Conservation (phyloP, 2,797 vertebrate genomes). For the Esox lucius region DNA sequence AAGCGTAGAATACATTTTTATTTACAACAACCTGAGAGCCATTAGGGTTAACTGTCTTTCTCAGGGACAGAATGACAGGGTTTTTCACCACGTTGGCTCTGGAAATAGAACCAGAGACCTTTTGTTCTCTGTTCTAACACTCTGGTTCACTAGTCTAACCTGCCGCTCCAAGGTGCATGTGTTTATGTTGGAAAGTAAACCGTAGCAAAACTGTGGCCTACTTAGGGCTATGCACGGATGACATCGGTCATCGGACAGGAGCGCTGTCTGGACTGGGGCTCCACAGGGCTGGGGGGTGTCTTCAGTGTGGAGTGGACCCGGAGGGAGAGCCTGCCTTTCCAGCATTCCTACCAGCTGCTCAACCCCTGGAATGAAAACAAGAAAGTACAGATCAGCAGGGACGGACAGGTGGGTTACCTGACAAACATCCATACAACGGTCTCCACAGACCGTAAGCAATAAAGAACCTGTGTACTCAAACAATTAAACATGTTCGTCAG, state of each 20-base stretch:
- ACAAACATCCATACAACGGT: neutral
- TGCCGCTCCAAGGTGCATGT: neutral
- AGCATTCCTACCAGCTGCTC: conserved; percentile 81
- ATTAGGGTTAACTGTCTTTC: too few relatives aligned
- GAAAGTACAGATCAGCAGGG: conserved; percentile 91
- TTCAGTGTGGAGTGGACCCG: conserved; percentile 91
- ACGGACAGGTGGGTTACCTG: conserved; percentile 83
- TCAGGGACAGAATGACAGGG: too few relatives aligned
- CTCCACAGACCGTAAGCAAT: neutral
- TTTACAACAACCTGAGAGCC: too few relatives aligned
- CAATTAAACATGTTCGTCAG: neutral
- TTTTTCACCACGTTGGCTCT: too few relatives aligned
- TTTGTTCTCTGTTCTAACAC: too few relatives aligned
- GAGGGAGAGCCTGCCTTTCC: conserved; percentile 86
- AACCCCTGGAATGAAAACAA: conserved; percentile 94
- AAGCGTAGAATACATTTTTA: too few relatives aligned
- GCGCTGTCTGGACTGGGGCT: conserved; percentile 87
- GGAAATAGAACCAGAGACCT: too few relatives aligned
- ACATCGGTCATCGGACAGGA: conserved; percentile 79
- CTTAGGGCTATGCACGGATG: conserved; percentile 91
- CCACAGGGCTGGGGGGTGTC: conserved; percentile 81
- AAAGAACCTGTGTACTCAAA: neutral
- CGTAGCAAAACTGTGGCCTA: neutral
- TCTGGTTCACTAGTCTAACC: too few relatives aligned
- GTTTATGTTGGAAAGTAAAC: neutral